Conservation (phyloP, 2,888 invertebrate genomes). For the Pilophorus perplexus region DNA sequence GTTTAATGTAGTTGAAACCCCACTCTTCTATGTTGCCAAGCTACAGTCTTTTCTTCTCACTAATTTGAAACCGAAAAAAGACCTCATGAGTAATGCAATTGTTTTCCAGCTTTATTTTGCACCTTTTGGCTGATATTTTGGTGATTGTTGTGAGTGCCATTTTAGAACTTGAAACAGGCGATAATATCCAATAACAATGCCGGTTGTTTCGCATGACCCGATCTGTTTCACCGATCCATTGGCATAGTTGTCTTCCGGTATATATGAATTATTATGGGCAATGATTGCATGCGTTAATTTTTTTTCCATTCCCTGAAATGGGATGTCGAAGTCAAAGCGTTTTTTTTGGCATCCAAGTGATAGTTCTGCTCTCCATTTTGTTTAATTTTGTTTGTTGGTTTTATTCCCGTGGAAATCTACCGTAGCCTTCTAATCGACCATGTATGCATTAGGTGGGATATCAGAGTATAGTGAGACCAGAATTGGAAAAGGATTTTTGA, state of each 20-base stretch:
- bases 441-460: constrained; percentile 30
- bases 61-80: constrained; percentile 13
- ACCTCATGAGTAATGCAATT: constrained; percentile 35
- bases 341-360: constrained; percentile 9
- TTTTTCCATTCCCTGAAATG: constrained; percentile 5
- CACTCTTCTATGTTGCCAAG: constrained; percentile 30
- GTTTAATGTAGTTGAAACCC: constrained; percentile 33
- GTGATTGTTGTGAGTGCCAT: constrained; percentile 39
- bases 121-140: constrained; percentile 39
- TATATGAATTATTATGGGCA: constrained; percentile 39
- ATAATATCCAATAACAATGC: constrained; percentile 40
- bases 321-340: background rate
- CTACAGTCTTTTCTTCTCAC: constrained; percentile 14
- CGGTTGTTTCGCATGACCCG: constrained; percentile 40
- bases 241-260: constrained; percentile 37
- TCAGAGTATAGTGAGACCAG: constrained; percentile 28
- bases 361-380: too few species aligned
- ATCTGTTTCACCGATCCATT: constrained; percentile 36
- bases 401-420: too few species aligned
- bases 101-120: constrained; percentile 37
- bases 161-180: constrained; percentile 27
- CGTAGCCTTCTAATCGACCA: background rate
- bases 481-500: constrained; percentile 10
- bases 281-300: constrained; percentile 34
- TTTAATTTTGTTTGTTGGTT: too few species aligned